A percentile compares a stretch with the other conserved stretches of the same genome.
Evolutionary conservation across 2,113 vertebrate genomes (phyloP).

Genomic region (Platichthys flesus): DNA sequence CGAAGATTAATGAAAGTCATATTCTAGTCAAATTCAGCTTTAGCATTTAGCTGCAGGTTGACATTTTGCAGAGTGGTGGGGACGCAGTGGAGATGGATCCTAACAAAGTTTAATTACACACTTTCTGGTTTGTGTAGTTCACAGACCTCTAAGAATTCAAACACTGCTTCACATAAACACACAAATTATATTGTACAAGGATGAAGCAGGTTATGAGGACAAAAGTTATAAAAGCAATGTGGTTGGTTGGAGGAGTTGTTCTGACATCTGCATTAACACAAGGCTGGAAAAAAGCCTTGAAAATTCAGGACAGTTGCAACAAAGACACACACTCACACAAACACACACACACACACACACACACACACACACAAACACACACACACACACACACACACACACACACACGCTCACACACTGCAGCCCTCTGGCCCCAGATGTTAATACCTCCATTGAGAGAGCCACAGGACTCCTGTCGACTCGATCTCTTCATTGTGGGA

Average conservation of each 20-base stretch:
- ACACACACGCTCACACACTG: conserved; percentile 23
- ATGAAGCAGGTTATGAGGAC: conserved; percentile 8
- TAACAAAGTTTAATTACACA: conserved; percentile 22
- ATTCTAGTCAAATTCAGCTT: background rate
- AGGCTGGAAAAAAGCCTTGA: conserved; percentile 14
- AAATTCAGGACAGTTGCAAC: conserved; percentile 40
- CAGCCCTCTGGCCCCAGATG: conserved; percentile 78
- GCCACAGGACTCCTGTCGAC: conserved; percentile 76
- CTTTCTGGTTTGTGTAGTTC: conserved; percentile 50
- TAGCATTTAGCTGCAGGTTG: background rate
- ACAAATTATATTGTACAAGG: conserved; percentile 7
- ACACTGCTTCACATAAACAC: conserved; percentile 10
- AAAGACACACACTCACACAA: conserved; percentile 32
- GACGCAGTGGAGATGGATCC: conserved; percentile 32
- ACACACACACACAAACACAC: conserved; percentile 19
- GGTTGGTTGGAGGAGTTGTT: conserved; percentile 21
- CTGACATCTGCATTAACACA: conserved; percentile 41
- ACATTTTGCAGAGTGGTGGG: conserved; percentile 26
- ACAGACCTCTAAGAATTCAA: conserved; percentile 23
- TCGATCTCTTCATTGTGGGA: conserved; percentile 80
- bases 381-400: conserved; percentile 36
- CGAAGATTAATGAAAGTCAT: conserved; percentile 51
- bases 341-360: conserved; percentile 25
- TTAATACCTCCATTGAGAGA: conserved; percentile 82
- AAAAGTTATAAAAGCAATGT: conserved; percentile 21